These are phyloP conservation scores for Aleiodes alternator DNA, from an alignment of 2,888 invertebrate genomes.

Conservation along the genomic window DNA sequence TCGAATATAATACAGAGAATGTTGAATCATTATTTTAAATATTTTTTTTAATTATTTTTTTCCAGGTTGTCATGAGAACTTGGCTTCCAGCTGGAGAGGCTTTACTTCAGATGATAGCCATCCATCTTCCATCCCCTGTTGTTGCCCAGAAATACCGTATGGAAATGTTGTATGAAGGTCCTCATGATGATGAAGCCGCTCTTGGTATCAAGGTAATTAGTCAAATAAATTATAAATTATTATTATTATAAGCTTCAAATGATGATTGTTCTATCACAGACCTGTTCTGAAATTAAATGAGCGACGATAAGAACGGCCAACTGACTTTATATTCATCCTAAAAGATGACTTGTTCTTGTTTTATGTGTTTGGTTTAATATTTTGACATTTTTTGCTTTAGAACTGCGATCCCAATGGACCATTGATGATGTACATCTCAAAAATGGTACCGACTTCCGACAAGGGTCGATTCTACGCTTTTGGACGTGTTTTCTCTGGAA, in stretches of 20 bases:
- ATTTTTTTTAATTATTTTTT: constrained; percentile 39
- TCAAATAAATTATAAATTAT: constrained; percentile 22
- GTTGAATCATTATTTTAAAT: not conserved
- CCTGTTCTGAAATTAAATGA: constrained; percentile 71
- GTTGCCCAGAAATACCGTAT: constrained; percentile 99
- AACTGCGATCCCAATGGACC: constrained; percentile 97
- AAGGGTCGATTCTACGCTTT: constrained; percentile 99
- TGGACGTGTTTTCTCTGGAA: constrained; percentile 99
- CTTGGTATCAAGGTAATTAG: constrained; percentile 85
- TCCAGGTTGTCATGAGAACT: constrained; percentile 94
- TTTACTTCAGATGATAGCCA: constrained; percentile 99
- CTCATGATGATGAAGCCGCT: constrained; percentile 96
- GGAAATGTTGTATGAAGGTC: constrained; percentile 99
- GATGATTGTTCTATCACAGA: constrained; percentile 73
- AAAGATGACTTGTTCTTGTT: not conserved
- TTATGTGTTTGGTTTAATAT: not conserved
- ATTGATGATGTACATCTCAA: constrained; percentile 99
- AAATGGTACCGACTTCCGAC: constrained; percentile 99
- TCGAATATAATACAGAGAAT: not conserved
- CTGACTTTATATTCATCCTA: constrained; percentile 58
- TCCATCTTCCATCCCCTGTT: constrained; percentile 99
- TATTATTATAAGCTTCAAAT: constrained; percentile 51
- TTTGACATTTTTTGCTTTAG: constrained; percentile 74
- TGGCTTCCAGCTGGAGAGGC: constrained; percentile 99
- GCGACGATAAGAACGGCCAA: constrained; percentile 69